Evolutionary conservation across 2,797 vertebrate species (phyloP).

Genomic region (Babyrousa celebensis): DNA sequence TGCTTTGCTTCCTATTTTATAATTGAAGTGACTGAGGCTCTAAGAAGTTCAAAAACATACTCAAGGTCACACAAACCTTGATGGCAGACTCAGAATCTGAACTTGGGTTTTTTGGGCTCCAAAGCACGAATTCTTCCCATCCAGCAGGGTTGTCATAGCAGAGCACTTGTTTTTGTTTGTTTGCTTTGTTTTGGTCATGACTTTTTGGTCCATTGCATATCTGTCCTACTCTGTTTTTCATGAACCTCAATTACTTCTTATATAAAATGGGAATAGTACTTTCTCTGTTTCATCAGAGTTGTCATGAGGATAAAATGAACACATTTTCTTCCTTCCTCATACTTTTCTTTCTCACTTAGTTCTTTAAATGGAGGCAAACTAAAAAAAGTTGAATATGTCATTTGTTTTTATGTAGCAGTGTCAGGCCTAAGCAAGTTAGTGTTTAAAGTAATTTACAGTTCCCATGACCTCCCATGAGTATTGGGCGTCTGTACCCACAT

Average conservation of each 20-base stretch:
- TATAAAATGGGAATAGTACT: slow-evolving; percentile 15
- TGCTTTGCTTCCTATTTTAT: slow-evolving; percentile 2
- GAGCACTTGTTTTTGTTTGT: neutral
- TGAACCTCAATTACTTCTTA: neutral
- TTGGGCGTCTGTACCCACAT: slow-evolving; percentile 38
- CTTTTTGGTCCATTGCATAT: neutral
- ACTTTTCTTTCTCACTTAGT: slow-evolving; percentile 37
- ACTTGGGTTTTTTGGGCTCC: neutral
- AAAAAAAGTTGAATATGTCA: slow-evolving; percentile 68
- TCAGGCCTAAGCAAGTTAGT: slow-evolving; percentile 66
- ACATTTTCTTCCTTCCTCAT: slow-evolving; percentile 55
- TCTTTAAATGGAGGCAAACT: slow-evolving; percentile 63
- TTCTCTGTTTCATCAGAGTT: slow-evolving; percentile 15
- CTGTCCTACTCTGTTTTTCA: neutral
- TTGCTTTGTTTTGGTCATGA: neutral
- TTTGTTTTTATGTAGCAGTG: slow-evolving; percentile 74
- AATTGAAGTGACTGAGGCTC: neutral
- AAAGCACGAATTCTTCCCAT: neutral
- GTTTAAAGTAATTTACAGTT: slow-evolving; percentile 76
- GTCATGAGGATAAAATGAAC: slow-evolving; percentile 14
- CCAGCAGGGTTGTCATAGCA: neutral
- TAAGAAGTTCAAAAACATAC: neutral
- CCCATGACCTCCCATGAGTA: slow-evolving; percentile 54
- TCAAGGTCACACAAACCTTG: neutral
- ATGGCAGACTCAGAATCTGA: neutral